These are phyloP conservation scores for Alectoris magna DNA, from an alignment of 2,797 vertebrate species.

Conservation along the genomic window DNA sequence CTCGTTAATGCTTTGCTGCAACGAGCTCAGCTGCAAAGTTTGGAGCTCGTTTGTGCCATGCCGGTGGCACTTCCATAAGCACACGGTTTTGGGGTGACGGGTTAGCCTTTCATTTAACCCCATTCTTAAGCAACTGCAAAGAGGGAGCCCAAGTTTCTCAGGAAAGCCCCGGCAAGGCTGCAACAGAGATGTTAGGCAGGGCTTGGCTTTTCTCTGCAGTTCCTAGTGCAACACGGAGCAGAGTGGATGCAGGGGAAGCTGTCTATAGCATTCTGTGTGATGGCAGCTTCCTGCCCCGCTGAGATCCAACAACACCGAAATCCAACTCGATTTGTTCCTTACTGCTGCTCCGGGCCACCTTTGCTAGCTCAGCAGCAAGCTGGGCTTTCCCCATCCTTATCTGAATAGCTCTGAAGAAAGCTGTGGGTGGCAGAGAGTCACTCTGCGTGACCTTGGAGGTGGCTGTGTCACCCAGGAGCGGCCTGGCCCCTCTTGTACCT, in stretches of 20 bases:
- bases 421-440: neutral
- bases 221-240: neutral
- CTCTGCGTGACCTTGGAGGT: neutral
- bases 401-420: neutral
- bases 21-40: neutral
- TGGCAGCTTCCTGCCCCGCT: neutral
- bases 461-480: neutral
- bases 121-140: neutral
- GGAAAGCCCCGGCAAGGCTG: neutral
- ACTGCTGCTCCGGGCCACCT: neutral
- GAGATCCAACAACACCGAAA: neutral
- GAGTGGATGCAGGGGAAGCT: neutral
- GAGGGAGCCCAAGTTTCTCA: neutral
- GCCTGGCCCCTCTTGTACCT: neutral
- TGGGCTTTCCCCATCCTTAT: neutral
- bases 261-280: accelerated
- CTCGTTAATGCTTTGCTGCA: neutral
- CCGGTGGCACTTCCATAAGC: neutral
- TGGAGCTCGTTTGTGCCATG: neutral
- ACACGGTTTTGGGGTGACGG: neutral
- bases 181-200: neutral
- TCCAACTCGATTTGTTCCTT: neutral
- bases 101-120: neutral
- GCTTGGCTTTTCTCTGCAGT: neutral
- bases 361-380: neutral